Evolutionary conservation across 2,797 vertebrate species (phyloP), one percentile per base, ranked within the genome.

Genomic region (Anabacerthia variegaticeps): DNA sequence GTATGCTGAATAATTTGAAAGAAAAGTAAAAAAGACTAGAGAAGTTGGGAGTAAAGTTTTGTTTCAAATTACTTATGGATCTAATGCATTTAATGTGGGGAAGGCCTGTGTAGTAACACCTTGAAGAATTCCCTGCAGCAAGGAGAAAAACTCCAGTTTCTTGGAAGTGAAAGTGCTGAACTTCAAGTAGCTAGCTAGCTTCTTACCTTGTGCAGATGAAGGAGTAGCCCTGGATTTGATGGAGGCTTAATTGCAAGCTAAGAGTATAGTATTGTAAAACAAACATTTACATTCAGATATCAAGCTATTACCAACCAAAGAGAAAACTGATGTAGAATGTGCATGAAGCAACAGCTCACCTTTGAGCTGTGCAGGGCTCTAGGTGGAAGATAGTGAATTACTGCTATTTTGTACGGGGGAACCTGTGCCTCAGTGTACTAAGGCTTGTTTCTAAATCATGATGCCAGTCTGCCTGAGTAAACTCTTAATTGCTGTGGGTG

Each of bases 401-500:
- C 15, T 36, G 10, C 41, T 48, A 0, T 56, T 61, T 23, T 24
- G n/a, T 48, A 23, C 34, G 49, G 55, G 49, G 55, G 28, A 73
- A 7, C 23, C 9, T 9, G 3, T 68, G 34, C 34, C 13, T 65
- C 5, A 5, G 12, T 0, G 5, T 24, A 52, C 15, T 10, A 4
- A 36, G 32, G 22, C 26, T 52, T 75, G 24, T 43, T 76, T 68
- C 22, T 52, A 12, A 68, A 76, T n/a, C 26, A 1, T 7, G 3
- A 3, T 36, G n/a, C 36, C 30, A 27, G 5, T 15, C 63, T 85
- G 58, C 30, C 46, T 30, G 41, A 20, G 20, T 5, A 39, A 43
- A 22, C 20, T 82, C 24, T 65, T 32, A n/a, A 0, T 68, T 2
- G 1, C 28, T 4, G 2, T 41, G 23, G 59, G 18, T 32, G 15